These are phyloP conservation scores for Heterohyrax brucei DNA, from an alignment of 2,797 vertebrate genomes.

Conservation along the genomic window DNA sequence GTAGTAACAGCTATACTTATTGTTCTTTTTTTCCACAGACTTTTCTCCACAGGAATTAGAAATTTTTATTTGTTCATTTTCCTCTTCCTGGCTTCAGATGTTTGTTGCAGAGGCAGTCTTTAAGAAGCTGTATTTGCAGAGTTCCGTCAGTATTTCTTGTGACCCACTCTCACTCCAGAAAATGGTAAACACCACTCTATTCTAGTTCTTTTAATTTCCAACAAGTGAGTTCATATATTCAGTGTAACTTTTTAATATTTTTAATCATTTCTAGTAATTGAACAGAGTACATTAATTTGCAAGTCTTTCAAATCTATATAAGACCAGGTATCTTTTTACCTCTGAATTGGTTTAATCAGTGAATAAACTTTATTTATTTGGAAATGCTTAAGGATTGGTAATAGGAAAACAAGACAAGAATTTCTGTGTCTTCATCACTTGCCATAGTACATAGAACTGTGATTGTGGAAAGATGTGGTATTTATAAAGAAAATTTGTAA, in stretches of 20 bases:
- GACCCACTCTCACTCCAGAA: conserved; percentile 94
- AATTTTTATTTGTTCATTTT: conserved; percentile 92
- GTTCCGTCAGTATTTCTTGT: conserved; percentile 88
- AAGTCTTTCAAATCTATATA: conserved; percentile 2
- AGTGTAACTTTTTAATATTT: conserved; percentile 28
- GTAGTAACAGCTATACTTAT: conserved; percentile 43
- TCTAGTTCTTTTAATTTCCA: conserved; percentile 45
- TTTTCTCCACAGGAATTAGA: conserved; percentile 91
- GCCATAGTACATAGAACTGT: neutral
- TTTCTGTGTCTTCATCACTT: conserved; percentile 53
- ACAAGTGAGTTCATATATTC: conserved; percentile 27
- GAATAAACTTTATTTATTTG: conserved; percentile 59
- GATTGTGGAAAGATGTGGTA: conserved; percentile 59
- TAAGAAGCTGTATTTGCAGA: conserved; percentile 93
- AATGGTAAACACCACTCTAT: conserved; percentile 91
- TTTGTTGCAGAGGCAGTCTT: conserved; percentile 95
- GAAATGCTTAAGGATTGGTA: conserved; percentile 45
- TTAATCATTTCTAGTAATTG: conserved; percentile 62
- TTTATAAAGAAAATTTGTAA: conserved; percentile 54
- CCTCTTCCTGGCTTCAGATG: conserved; percentile 94
- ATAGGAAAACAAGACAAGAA: conserved; percentile 26
- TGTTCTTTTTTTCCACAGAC: conserved; percentile 89
- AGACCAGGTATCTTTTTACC: neutral
- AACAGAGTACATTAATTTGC: conserved; percentile 23
- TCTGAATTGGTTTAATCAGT: conserved; percentile 50